Evolutionary conservation across 2,113 vertebrate species (phyloP).

Genomic region (Antigone vipio): DNA sequence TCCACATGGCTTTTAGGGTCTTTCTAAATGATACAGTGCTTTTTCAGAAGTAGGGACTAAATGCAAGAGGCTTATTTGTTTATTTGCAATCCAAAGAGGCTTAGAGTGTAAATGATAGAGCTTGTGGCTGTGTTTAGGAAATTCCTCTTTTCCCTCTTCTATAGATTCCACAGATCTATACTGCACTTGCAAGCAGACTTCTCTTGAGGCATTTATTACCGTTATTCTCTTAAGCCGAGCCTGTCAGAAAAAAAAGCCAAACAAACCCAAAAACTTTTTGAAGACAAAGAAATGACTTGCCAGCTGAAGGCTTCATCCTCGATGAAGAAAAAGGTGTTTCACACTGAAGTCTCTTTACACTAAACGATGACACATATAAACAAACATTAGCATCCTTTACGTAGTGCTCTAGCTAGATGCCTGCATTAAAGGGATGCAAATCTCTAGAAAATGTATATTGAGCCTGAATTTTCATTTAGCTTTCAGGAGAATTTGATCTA

Average conservation of each 20-base stretch:
- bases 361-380: constrained; percentile 36
- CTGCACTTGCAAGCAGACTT: neutral
- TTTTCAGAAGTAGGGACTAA: neutral
- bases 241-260: neutral
- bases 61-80: neutral
- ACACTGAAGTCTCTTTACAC: constrained; percentile 28
- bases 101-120: neutral
- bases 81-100: neutral
- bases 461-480: neutral
- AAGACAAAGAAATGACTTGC: constrained; percentile 25
- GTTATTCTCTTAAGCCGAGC: constrained; percentile 39
- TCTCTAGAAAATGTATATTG: neutral
- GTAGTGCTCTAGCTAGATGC: neutral
- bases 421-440: neutral
- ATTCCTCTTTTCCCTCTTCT: neutral
- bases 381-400: constrained; percentile 20
- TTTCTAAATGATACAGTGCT: neutral
- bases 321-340: constrained; percentile 35
- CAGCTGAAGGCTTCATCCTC: neutral
- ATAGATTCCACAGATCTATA: neutral
- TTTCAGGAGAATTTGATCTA: neutral
- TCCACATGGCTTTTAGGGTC: neutral
- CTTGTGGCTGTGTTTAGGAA: constrained; percentile 9
- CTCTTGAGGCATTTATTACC: neutral
- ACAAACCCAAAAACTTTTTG: neutral